phyloP scores from a whole-genome alignment of 2,888 invertebrate genomes.

The Labia minor region DNA sequence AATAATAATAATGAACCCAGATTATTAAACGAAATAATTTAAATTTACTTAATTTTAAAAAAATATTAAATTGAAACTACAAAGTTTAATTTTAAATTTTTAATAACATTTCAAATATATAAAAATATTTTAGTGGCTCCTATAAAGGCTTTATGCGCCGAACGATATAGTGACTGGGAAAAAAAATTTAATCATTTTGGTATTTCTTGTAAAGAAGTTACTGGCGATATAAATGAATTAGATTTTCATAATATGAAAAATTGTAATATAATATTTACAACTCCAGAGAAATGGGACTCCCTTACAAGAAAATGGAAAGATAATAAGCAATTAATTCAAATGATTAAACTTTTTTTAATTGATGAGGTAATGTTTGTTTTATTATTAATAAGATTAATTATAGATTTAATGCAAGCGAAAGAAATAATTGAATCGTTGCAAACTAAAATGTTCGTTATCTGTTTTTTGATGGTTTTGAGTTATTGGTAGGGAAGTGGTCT shows the following conservation, averaged over 20 bases:
- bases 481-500: too few relatives aligned
- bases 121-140: constrained; percentile 62
- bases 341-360: constrained; percentile 55
- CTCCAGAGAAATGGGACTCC: constrained; percentile 79
- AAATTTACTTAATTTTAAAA: too few relatives aligned
- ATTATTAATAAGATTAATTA: too few relatives aligned
- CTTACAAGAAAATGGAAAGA: constrained; percentile 64
- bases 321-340: constrained; percentile 48
- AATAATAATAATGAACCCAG: constrained; percentile 26
- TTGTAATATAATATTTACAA: constrained; percentile 59
- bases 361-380: constrained; percentile 68
- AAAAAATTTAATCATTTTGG: constrained; percentile 52
- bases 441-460: too few relatives aligned
- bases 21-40: constrained; percentile 31
- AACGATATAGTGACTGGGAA: constrained; percentile 61
- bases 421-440: too few relatives aligned
- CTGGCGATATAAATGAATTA: constrained; percentile 61
- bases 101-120: too few relatives aligned
- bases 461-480: too few relatives aligned
- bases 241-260: constrained; percentile 40
- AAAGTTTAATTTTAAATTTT: too few relatives aligned
- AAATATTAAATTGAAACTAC: too few relatives aligned
- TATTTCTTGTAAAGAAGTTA: constrained; percentile 55
- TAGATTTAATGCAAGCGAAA: too few relatives aligned
- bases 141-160: constrained; percentile 65